These are phyloP conservation scores for Scalopus aquaticus DNA, from an alignment of 2,113 vertebrate genomes.

Conservation along the genomic window DNA sequence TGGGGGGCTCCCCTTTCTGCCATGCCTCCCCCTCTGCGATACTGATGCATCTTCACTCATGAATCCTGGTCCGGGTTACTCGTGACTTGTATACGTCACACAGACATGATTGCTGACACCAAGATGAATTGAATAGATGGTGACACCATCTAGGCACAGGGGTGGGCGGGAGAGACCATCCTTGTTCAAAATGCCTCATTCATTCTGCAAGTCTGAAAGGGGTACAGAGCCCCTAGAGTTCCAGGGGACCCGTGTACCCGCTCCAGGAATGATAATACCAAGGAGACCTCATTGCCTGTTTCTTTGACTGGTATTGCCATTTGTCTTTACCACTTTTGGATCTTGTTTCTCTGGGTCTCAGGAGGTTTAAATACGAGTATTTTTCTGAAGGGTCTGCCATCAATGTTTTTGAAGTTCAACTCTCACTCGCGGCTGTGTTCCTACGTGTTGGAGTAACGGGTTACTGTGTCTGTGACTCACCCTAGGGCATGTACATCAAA, in stretches of 20 bases:
- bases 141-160: conserved; percentile 11
- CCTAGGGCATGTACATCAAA: conserved; percentile 98
- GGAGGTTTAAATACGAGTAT: background rate
- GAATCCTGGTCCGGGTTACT: background rate
- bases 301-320: background rate
- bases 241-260: background rate
- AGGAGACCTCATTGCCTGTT: conserved; percentile 12
- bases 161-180: background rate
- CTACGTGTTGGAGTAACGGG: background rate
- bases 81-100: background rate
- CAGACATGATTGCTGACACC: background rate
- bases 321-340: background rate
- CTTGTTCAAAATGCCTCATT: conserved; percentile 20
- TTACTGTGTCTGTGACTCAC: conserved; percentile 26
- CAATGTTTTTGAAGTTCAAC: conserved; percentile 31
- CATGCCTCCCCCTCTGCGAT: background rate
- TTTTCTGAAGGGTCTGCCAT: background rate
- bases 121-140: background rate
- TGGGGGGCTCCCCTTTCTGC: background rate
- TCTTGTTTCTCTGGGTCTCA: conserved; percentile 29
- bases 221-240: background rate
- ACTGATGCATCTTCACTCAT: background rate
- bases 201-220: conserved; percentile 19
- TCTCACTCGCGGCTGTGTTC: background rate
- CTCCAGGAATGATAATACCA: background rate